These are phyloP conservation scores for Timandra comae DNA, from an alignment of 2,888 invertebrate genomes.

Conservation along the genomic window DNA sequence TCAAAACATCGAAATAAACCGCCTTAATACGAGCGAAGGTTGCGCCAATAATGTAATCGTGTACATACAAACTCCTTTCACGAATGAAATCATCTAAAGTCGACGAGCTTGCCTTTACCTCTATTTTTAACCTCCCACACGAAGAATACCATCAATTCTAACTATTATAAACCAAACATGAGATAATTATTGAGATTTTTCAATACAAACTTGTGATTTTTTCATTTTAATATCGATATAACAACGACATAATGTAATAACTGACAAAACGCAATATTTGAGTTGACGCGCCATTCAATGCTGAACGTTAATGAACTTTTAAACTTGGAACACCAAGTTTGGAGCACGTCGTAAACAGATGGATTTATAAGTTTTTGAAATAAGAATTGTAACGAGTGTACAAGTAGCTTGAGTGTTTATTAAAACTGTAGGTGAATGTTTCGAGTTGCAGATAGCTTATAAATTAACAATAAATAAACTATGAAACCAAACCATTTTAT, in stretches of 20 bases:
- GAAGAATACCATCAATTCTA: too few species aligned
- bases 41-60: constrained; percentile 22
- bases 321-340: constrained; percentile 32
- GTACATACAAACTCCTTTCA: constrained; percentile 26
- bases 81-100: constrained; percentile 33
- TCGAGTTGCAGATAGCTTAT: too few species aligned
- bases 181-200: background rate
- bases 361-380: constrained; percentile 27
- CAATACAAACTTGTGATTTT: too few species aligned
- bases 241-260: background rate
- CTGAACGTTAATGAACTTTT: constrained; percentile 43
- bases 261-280: too few species aligned
- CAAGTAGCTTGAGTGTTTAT: too few species aligned
- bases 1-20: constrained; percentile 15
- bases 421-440: too few species aligned
- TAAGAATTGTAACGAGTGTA: constrained; percentile 10
- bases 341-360: constrained; percentile 23
- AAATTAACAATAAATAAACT: too few species aligned
- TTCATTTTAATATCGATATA: too few species aligned
- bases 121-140: background rate
- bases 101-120: background rate
- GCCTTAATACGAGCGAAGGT: constrained; percentile 16
- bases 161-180: background rate
- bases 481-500: too few species aligned
- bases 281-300: constrained; percentile 31